phyloP scores from a whole-genome alignment of 2,797 vertebrate species.

The Chrysolophus pictus region DNA sequence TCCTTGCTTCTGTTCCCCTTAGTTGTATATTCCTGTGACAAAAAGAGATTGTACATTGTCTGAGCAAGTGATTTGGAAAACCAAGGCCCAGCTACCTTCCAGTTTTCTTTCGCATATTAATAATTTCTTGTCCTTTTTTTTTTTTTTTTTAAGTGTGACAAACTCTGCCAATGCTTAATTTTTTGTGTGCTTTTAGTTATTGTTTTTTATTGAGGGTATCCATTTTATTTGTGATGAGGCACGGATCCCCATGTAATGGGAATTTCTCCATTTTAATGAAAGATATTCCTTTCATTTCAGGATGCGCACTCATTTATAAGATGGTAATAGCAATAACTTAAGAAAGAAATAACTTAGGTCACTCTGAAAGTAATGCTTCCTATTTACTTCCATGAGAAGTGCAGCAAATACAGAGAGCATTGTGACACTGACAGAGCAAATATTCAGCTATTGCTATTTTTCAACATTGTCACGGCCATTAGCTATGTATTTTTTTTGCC shows the following conservation, averaged over 20 bases:
- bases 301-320: fast-evolving
- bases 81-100: fast-evolving
- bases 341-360: background rate
- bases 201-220: background rate
- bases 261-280: background rate
- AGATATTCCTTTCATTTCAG: background rate
- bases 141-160: background rate
- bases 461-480: too few relatives aligned
- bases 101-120: background rate
- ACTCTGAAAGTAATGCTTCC: too few relatives aligned
- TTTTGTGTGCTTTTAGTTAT: background rate
- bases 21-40: background rate
- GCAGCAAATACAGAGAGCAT: too few relatives aligned
- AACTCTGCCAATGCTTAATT: background rate
- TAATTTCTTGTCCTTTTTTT: background rate
- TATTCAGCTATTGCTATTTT: too few relatives aligned
- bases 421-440: too few relatives aligned
- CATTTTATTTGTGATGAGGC: background rate
- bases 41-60: background rate
- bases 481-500: too few relatives aligned
- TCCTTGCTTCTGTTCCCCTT: background rate
- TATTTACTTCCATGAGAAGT: too few relatives aligned
- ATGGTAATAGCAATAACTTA: background rate
- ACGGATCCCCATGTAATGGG: background rate
- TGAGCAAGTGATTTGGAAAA: background rate